phyloP scores from a whole-genome alignment of 2,888 invertebrate species.

The Microctonus aethiopoides region DNA sequence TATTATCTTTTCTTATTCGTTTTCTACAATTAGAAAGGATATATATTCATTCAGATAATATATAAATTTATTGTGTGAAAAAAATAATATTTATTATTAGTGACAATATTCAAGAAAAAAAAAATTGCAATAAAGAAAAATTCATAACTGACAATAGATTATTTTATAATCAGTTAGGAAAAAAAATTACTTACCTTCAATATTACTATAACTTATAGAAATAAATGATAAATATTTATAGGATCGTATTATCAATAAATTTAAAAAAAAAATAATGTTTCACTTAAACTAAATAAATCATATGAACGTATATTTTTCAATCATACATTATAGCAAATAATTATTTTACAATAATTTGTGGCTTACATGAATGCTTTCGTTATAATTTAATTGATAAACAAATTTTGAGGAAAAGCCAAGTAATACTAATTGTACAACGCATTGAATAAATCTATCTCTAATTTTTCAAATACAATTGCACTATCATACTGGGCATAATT shows the following conservation, averaged over 20 bases:
- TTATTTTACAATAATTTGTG: neutral
- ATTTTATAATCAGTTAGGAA: no score
- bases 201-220: no score
- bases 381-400: neutral
- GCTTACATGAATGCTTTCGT: slow-evolving; percentile 25
- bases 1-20: no score
- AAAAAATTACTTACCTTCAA: no score
- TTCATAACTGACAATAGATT: no score
- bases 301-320: slow-evolving; percentile 47
- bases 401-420: neutral
- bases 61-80: no score
- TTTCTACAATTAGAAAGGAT: no score
- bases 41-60: no score
- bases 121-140: no score
- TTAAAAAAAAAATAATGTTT: slow-evolving; percentile 39
- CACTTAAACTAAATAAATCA: slow-evolving; percentile 53
- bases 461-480: slow-evolving; percentile 30
- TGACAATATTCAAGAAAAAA: no score
- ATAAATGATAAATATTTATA: slow-evolving; percentile 4
- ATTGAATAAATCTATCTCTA: neutral
- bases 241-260: slow-evolving; percentile 46
- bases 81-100: no score
- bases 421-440: neutral
- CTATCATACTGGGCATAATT: slow-evolving; percentile 23
- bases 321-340: slow-evolving; percentile 36